These are phyloP conservation scores for Crenuchus spilurus DNA, from an alignment of 2,797 vertebrate genomes.

Conservation along the genomic window DNA sequence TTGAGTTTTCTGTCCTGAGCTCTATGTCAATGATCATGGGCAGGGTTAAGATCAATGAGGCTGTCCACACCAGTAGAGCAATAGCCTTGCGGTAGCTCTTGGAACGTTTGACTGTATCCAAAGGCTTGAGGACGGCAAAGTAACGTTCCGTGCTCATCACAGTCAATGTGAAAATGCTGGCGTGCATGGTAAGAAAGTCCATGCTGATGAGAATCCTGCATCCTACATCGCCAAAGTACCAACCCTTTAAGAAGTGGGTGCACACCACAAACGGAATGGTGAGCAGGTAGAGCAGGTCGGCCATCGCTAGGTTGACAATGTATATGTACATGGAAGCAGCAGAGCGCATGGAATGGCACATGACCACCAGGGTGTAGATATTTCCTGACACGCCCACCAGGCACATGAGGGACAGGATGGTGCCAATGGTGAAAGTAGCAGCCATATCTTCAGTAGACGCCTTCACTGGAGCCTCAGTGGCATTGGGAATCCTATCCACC, in stretches of 20 bases:
- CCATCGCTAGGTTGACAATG: constrained; percentile 90
- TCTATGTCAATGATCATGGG: constrained; percentile 90
- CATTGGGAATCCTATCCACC: constrained; percentile 70
- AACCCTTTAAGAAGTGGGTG: constrained; percentile 87
- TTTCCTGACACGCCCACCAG: constrained; percentile 87
- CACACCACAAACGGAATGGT: constrained; percentile 92
- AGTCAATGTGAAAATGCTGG: constrained; percentile 91
- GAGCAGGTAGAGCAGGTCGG: constrained; percentile 89
- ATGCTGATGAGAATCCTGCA: constrained; percentile 88
- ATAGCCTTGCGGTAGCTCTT: constrained; percentile 92
- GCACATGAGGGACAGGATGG: constrained; percentile 88
- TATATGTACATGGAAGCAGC: constrained; percentile 94
- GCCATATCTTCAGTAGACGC: constrained; percentile 78
- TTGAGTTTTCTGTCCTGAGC: constrained; percentile 79
- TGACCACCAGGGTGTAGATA: constrained; percentile 90
- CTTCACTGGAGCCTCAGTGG: constrained; percentile 48
- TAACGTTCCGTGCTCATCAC: constrained; percentile 94
- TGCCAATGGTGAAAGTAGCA: constrained; percentile 83
- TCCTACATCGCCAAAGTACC: constrained; percentile 89
- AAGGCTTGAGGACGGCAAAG: constrained; percentile 88
- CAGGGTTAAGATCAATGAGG: constrained; percentile 85
- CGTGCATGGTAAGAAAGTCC: constrained; percentile 94
- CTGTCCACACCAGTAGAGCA: constrained; percentile 84
- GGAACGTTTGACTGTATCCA: constrained; percentile 89
- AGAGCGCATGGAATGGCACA: constrained; percentile 88